Conservation (phyloP, 2,888 invertebrate species). For the Arrhopalites spinosus region DNA sequence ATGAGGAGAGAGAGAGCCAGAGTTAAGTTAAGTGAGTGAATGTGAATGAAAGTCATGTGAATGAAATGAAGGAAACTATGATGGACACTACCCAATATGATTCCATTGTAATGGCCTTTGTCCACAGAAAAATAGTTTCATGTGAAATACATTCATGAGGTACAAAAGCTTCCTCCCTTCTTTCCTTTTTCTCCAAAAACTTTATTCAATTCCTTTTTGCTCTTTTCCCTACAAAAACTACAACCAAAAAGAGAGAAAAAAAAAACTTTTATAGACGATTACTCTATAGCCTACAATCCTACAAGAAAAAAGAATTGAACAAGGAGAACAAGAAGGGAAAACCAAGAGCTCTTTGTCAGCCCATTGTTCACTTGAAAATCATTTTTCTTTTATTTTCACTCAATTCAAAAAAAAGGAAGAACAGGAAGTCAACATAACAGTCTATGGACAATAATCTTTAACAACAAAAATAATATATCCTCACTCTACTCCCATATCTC, state of each 20-base stretch:
- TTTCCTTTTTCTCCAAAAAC: neutral
- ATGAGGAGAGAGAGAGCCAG: no score
- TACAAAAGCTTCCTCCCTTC: no score
- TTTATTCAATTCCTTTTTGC: neutral
- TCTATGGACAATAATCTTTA: slow-evolving; percentile 2
- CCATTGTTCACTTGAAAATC: neutral
- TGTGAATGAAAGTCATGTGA: slow-evolving; percentile 35
- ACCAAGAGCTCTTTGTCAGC: neutral
- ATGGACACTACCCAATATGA: slow-evolving; percentile 31
- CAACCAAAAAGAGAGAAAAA: neutral
- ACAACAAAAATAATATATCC: no score
- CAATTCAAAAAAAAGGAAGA: slow-evolving; percentile 17
- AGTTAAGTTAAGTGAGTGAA: slow-evolving; percentile 14
- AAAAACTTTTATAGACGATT: neutral
- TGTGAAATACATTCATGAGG: slow-evolving; percentile 31
- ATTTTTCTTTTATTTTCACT: slow-evolving; percentile 21
- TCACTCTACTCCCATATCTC: no score
- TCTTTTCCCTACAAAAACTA: neutral
- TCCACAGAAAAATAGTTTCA: slow-evolving; percentile 33
- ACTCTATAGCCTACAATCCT: neutral
- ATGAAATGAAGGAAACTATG: slow-evolving; percentile 27
- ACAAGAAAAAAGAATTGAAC: neutral
- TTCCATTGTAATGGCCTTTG: slow-evolving; percentile 26
- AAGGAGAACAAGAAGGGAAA: neutral
- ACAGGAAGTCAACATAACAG: slow-evolving; percentile 38